These are phyloP conservation scores for Notamacropus eugenii DNA, from an alignment of 2,797 vertebrate genomes.

Conservation along the genomic window DNA sequence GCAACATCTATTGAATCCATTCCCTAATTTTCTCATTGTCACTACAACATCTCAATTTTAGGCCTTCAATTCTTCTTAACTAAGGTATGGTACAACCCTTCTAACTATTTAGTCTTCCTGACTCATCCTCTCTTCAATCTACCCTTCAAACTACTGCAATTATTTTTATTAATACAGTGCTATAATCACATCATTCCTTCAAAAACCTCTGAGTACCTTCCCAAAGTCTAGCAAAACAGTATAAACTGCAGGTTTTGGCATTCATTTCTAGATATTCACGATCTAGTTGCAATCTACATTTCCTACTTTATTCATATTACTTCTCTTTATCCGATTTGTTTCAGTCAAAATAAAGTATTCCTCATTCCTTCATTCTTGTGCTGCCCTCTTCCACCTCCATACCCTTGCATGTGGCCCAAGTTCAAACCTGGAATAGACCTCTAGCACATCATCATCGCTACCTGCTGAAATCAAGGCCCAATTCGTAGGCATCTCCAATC, in stretches of 20 bases:
- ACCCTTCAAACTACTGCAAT: not conserved
- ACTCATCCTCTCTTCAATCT: not conserved
- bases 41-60: not conserved
- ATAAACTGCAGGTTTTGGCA: not conserved
- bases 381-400: not conserved
- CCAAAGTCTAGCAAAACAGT: not conserved
- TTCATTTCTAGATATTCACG: not conserved
- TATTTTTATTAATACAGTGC: not conserved
- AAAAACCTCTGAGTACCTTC: not conserved
- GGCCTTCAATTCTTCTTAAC: not conserved
- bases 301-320: not conserved
- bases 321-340: not conserved
- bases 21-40: not conserved
- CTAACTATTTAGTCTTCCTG: not conserved
- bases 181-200: not conserved
- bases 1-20: not conserved
- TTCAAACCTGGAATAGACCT: not conserved
- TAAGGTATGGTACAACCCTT: not conserved
- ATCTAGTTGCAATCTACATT: not conserved
- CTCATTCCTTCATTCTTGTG: not conserved
- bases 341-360: not conserved
- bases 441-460: not conserved
- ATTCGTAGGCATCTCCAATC: not conserved
- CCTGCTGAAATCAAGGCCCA: not conserved
- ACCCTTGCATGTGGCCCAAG: not conserved